Conservation (phyloP, 2,113 vertebrate species). For the Hoplias malabaricus region DNA sequence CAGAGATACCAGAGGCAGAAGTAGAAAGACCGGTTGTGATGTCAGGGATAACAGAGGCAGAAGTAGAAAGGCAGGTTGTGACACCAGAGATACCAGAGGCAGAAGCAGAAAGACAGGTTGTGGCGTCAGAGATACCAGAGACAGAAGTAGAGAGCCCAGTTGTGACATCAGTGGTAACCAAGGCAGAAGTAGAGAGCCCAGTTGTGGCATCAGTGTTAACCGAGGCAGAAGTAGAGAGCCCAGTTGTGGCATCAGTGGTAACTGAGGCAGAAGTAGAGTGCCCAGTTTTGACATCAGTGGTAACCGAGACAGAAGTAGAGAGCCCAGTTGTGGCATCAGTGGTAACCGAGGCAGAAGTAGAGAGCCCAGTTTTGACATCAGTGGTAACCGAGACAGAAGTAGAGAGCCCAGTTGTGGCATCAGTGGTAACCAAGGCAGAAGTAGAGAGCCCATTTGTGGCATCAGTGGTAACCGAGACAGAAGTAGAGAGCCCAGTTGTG, state of each 20-base stretch:
- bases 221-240: no score
- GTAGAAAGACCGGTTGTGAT: conserved; percentile 6
- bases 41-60: conserved; percentile 7
- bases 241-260: background rate
- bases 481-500: no score
- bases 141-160: background rate
- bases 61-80: conserved; percentile 18
- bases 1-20: background rate
- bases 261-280: background rate
- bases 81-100: background rate
- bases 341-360: no score
- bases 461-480: no score
- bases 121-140: conserved; percentile 28
- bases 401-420: no score
- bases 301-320: background rate
- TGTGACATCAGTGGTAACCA: background rate
- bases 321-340: no score
- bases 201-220: no score
- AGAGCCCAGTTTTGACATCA: no score
- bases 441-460: no score
- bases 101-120: conserved; percentile 34
- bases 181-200: background rate
- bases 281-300: no score
- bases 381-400: no score
- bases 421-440: no score